Evolutionary conservation across 2,797 vertebrate genomes (phyloP).

Genomic region (Vultur gryphus): DNA sequence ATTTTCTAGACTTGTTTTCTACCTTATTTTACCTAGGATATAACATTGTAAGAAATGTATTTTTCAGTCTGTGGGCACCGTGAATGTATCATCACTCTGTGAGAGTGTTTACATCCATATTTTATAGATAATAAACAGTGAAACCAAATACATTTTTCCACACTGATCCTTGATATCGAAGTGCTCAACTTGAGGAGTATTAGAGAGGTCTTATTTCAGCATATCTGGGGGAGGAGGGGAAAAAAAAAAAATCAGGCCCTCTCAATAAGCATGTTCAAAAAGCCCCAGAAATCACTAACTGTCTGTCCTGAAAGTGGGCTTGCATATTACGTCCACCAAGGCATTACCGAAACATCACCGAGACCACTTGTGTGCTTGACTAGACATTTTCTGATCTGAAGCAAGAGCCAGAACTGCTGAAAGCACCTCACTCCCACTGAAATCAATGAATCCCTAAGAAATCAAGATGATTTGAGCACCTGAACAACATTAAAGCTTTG

Average conservation of each 20-base stretch:
- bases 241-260: not conserved
- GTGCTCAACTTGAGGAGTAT: not conserved
- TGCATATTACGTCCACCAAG: not conserved
- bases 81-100: not conserved
- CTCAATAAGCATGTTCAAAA: not conserved
- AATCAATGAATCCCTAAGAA: not conserved
- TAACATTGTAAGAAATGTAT: not conserved
- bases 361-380: not conserved
- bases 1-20: not conserved
- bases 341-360: not conserved
- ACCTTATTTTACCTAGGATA: not conserved
- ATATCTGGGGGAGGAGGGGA: rapidly evolving
- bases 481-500: not conserved
- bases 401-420: not conserved
- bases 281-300: not conserved
- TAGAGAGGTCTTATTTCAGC: not conserved
- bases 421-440: not conserved
- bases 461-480: not conserved
- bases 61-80: not conserved
- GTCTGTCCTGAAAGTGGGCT: not conserved
- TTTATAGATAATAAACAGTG: not conserved
- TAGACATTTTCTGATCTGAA: not conserved
- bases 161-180: not conserved
- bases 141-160: not conserved
- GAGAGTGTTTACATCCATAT: not conserved